Percentiles rank a stretch among this genome's conserved stretches.
These are phyloP conservation scores for Vesta saturnalis DNA, from an alignment of 2,888 invertebrate species.

Conservation along the genomic window DNA sequence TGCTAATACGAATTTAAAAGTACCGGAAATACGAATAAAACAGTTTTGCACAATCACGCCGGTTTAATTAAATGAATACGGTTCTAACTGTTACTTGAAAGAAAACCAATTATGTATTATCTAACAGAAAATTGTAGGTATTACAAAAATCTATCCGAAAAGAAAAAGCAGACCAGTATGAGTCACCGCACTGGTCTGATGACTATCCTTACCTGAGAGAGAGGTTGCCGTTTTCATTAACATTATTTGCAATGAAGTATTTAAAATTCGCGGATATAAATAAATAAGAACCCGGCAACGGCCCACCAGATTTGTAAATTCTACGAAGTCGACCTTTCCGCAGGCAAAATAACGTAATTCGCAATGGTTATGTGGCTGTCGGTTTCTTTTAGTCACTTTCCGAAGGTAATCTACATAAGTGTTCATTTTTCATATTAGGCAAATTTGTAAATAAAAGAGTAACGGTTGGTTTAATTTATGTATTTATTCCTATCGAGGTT, in stretches of 20 bases:
- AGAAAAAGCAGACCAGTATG: neutral
- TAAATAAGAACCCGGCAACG: slow-evolving; percentile 12
- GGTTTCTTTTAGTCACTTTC: too few species aligned
- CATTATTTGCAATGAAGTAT: neutral
- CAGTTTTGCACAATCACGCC: neutral
- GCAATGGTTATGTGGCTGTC: too few species aligned
- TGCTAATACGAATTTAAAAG: too few species aligned
- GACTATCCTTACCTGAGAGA: slow-evolving; percentile 11
- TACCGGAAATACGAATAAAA: neutral
- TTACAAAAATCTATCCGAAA: too few species aligned
- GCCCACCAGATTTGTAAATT: slow-evolving; percentile 23
- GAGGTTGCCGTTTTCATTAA: too few species aligned
- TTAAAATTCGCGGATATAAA: slow-evolving; percentile 30
- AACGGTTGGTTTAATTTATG: too few species aligned
- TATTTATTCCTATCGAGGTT: too few species aligned
- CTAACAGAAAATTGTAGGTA: neutral
- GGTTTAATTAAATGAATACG: too few species aligned
- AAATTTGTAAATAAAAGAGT: too few species aligned
- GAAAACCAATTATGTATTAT: neutral
- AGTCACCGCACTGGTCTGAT: slow-evolving; percentile 17
- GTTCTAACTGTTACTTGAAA: neutral
- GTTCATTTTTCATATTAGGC: too few species aligned
- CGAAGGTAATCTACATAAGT: too few species aligned
- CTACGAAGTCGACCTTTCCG: slow-evolving; percentile 23
- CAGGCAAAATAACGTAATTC: slow-evolving; percentile 14